Conservation (phyloP, 2,797 vertebrate genomes). For the Ctenosaura bakeri region DNA sequence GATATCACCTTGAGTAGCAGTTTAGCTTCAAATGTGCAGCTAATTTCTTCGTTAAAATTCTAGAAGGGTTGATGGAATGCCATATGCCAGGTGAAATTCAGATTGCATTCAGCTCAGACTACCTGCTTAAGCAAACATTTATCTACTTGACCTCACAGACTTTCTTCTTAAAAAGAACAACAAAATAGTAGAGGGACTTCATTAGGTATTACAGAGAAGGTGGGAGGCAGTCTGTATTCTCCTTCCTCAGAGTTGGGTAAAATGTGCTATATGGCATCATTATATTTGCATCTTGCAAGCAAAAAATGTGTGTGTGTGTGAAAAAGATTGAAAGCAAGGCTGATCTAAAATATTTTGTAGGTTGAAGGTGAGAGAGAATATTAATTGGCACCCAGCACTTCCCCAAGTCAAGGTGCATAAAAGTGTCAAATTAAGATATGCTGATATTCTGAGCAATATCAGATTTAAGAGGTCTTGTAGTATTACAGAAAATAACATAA, state of each 20-base stretch:
- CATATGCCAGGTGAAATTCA: neutral
- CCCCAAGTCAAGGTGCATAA: no score
- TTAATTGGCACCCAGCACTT: no score
- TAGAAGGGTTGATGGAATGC: neutral
- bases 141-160: neutral
- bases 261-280: neutral
- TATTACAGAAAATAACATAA: no score
- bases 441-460: no score
- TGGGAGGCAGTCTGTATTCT: neutral
- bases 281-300: neutral
- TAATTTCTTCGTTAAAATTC: slow-evolving; percentile 33
- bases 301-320: neutral
- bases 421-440: no score
- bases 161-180: neutral
- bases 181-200: rapidly evolving
- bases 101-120: slow-evolving; percentile 8
- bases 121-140: neutral
- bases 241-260: neutral
- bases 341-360: neutral
- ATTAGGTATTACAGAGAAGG: neutral
- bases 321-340: neutral
- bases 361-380: neutral
- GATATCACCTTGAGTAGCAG: neutral
- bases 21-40: neutral
- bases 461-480: no score